Evolutionary conservation across 1,140 invertebrate genomes (phyloP).

Genomic region (Mya arenaria): DNA sequence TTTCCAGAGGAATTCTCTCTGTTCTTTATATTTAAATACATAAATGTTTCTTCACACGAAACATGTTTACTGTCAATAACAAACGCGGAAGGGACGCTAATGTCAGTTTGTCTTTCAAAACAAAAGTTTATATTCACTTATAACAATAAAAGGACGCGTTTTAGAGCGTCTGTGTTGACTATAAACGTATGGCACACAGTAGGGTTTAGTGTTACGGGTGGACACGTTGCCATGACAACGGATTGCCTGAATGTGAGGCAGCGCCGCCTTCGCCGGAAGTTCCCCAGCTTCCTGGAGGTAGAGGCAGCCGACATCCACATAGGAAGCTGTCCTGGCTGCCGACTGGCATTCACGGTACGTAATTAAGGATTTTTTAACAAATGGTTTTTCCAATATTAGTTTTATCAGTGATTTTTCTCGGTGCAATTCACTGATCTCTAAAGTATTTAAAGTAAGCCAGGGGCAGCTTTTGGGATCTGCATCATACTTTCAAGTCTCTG

Average conservation of each 20-base stretch:
- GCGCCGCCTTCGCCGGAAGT: constrained; percentile 59
- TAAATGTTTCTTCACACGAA: constrained; percentile 45
- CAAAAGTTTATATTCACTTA: constrained; percentile 72
- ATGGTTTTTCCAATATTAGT: not conserved
- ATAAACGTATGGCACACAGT: constrained; percentile 75
- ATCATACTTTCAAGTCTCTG: no score
- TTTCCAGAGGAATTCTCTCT: constrained; percentile 78
- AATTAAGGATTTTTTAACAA: not conserved
- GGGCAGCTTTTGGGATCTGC: no score
- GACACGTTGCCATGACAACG: constrained; percentile 67
- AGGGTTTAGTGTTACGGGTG: constrained; percentile 71
- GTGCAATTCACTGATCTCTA: no score
- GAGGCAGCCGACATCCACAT: constrained; percentile 66
- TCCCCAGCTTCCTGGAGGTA: constrained; percentile 70
- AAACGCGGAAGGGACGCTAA: constrained; percentile 46
- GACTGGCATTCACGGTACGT: constrained; percentile 67
- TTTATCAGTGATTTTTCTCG: no score
- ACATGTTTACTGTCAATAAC: constrained; percentile 70
- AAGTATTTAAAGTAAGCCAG: no score
- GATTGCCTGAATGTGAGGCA: constrained; percentile 68
- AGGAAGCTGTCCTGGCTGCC: constrained; percentile 63
- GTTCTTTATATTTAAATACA: constrained; percentile 72
- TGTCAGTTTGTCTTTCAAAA: constrained; percentile 66
- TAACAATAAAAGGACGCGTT: constrained; percentile 66
- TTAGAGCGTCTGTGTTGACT: constrained; percentile 63